Base-by-base conservation (phyloP, 2,797 vertebrate species). In the Hippopotamyrus pictus region DNA sequence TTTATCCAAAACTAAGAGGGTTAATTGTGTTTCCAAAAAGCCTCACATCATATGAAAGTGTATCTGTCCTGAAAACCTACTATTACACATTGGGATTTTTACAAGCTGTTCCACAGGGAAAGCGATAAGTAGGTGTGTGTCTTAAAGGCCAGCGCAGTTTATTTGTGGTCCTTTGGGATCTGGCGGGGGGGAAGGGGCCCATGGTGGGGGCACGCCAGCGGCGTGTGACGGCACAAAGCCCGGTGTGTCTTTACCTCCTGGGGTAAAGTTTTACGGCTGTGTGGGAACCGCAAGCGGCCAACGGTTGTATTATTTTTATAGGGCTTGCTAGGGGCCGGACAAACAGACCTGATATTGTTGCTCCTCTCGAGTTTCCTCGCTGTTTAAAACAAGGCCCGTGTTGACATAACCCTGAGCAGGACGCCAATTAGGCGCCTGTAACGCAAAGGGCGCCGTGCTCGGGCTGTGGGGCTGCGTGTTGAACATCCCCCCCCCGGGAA, bases 401-500 rank as follows among this genome's bases (percentile, higher is more conserved):
- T 94, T 94, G 93, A 93, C 92, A 91, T 94, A 94, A 94, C 93
- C 92, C 92, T 69, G 92, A 90, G 91, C 93, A 93, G 93, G 93
- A 94, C 93, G 90, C 91, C 91, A 92, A 92, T 92, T 91, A 92
- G 91, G 89, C 91, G 90, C 90, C 91, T 92, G 93, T 92, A 92
- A 94, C 88, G 90, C 91, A 87, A 89, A 92, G 90, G 85, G 88
- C 86, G 17, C 90, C 90, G 90, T 89, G 90, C 85, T 79, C 54
- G 50, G 54, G 69, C 82, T 92, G 91, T 65, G 90, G 65, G 54
- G 69, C 82, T 92, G 91, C 57, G 90, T 86, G 92, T 89, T 89
- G 88, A 86, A 79, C 76, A 79, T 88, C 90, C 88, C 17, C 54
- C n/a, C 54, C 19, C 87, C 62, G 37, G 37, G 48, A 11, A 90